phyloP scores from a whole-genome alignment of 2,888 invertebrate genomes.

The Pyrochroa serraticornis region DNA sequence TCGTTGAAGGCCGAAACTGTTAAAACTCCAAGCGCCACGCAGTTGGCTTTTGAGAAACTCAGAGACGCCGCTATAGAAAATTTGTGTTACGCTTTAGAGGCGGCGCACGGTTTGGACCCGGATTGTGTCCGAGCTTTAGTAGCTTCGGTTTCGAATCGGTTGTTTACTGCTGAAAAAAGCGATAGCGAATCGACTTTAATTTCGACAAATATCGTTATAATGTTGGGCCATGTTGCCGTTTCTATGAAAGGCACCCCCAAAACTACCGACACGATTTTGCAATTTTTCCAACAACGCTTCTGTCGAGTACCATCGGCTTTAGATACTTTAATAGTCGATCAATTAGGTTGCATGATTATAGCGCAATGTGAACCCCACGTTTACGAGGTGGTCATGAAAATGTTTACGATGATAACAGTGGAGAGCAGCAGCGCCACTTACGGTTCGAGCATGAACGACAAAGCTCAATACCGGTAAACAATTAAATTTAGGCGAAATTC shows the following conservation, averaged over 20 bases:
- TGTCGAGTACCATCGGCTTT: conserved; percentile 91
- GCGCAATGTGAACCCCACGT: conserved; percentile 84
- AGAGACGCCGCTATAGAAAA: conserved; percentile 96
- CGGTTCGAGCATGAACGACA: conserved; percentile 66
- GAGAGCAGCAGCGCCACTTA: conserved; percentile 85
- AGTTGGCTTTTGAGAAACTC: conserved; percentile 85
- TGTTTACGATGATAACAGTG: conserved; percentile 95
- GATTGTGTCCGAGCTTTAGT: conserved; percentile 95
- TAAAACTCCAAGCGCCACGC: conserved; percentile 63
- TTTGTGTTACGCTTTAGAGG: conserved; percentile 89
- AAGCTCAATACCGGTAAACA: conserved; percentile 61
- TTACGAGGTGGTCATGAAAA: conserved; percentile 96
- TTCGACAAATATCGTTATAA: conserved; percentile 95
- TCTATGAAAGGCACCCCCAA: conserved; percentile 91
- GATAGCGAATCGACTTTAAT: conserved; percentile 91
- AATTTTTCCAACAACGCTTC: conserved; percentile 95
- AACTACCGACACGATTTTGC: conserved; percentile 92
- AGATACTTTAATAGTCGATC: conserved; percentile 95
- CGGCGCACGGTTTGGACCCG: conserved; percentile 86
- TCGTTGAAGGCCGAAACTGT: conserved; percentile 65
- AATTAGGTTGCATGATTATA: conserved; percentile 97
- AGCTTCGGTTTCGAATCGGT: conserved; percentile 92
- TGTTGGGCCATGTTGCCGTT: conserved; percentile 96
- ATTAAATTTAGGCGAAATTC: not conserved
- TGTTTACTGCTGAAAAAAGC: conserved; percentile 91